Evolutionary conservation across 2,888 invertebrate genomes (phyloP).

Genomic region (Onchidella celtica): DNA sequence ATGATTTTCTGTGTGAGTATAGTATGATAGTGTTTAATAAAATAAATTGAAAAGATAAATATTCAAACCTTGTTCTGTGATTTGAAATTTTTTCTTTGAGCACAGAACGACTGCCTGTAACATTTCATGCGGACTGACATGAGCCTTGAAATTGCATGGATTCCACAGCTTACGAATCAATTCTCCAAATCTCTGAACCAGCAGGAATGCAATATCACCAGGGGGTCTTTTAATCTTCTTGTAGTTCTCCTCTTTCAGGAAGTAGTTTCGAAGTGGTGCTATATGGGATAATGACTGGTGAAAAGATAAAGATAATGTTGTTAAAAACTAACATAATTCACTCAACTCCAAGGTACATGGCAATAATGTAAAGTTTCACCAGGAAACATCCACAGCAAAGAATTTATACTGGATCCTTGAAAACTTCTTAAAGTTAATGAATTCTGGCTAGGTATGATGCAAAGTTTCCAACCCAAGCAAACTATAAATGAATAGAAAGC

Average conservation of each 20-base stretch:
- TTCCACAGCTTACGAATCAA: conserved; percentile 99
- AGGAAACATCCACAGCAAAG: too few species aligned
- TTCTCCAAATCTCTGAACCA: conserved; percentile 94
- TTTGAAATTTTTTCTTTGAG: conserved; percentile 98
- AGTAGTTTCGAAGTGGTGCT: conserved; percentile 95
- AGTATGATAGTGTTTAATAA: too few species aligned
- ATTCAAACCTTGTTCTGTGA: conserved; percentile 93
- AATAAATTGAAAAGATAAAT: background rate
- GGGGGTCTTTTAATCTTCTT: conserved; percentile 91
- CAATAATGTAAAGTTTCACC: too few species aligned
- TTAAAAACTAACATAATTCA: too few species aligned
- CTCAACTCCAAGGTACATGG: too few species aligned
- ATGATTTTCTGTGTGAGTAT: too few species aligned
- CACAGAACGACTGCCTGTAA: conserved; percentile 97
- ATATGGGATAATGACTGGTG: conserved; percentile 95
- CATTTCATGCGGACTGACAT: conserved; percentile 99
- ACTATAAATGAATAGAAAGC: too few species aligned
- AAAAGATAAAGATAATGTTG: background rate
- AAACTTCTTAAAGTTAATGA: too few species aligned
- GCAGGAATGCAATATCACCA: conserved; percentile 94
- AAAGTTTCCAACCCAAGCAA: too few species aligned
- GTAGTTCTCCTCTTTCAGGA: conserved; percentile 96
- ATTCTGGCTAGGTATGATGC: too few species aligned
- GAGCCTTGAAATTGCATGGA: conserved; percentile 98
- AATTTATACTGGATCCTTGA: too few species aligned